Evolutionary conservation across 2,888 invertebrate genomes (phyloP).

Genomic region (Cantharis nigra): DNA sequence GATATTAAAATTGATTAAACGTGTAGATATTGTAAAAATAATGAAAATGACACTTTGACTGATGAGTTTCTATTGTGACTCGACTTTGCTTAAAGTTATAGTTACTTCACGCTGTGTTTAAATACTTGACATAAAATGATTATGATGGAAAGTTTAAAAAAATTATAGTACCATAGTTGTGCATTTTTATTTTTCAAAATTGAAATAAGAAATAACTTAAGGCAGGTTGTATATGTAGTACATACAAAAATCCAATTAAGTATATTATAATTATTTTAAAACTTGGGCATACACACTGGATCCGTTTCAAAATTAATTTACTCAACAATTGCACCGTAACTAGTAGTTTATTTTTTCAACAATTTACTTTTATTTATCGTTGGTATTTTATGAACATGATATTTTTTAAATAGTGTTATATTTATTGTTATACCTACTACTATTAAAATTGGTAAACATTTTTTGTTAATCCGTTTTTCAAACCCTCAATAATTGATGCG

Average conservation of each 20-base stretch:
- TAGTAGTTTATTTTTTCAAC: constrained; percentile 8
- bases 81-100: constrained; percentile 13
- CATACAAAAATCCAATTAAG: background rate
- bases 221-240: background rate
- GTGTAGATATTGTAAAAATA: constrained; percentile 8
- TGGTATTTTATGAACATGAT: background rate
- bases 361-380: background rate
- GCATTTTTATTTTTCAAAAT: background rate
- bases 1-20: background rate
- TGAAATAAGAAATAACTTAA: background rate
- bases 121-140: constrained; percentile 1
- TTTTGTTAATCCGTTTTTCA: too few species aligned
- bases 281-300: background rate
- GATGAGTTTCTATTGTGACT: constrained; percentile 32
- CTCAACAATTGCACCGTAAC: constrained; percentile 1
- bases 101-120: background rate
- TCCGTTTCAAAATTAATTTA: constrained; percentile 9
- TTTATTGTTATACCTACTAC: too few species aligned
- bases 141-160: background rate
- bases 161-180: background rate
- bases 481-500: too few species aligned
- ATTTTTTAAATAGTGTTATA: background rate
- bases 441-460: too few species aligned
- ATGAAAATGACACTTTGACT: constrained; percentile 33
- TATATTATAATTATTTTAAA: background rate